Percentiles rank a stretch among this genome's conserved stretches.
These are phyloP conservation scores for Lordiphosa stackelbergi DNA, from an alignment of 1,140 invertebrate genomes.

Conservation along the genomic window DNA sequence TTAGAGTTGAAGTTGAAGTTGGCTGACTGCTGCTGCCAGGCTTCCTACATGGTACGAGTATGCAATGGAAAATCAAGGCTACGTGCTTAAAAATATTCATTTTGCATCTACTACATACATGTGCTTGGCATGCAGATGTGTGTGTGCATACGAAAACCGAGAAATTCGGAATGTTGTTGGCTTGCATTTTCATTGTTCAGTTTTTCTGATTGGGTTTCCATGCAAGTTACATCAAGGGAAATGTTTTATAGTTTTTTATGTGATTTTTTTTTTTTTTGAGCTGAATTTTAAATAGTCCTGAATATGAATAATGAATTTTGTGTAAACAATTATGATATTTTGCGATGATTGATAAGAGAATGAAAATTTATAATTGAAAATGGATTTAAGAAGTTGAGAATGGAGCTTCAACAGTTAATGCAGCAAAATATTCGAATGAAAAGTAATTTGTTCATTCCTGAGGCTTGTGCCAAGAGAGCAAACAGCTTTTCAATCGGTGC, in stretches of 20 bases:
- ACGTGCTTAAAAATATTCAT: constrained; percentile 32
- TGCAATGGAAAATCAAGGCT: constrained; percentile 41
- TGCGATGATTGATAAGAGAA: too few relatives aligned
- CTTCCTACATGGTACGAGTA: constrained; percentile 11
- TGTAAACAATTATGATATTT: too few relatives aligned
- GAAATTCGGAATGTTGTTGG: constrained; percentile 18
- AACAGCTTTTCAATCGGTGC: too few relatives aligned
- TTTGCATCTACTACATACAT: constrained; percentile 1
- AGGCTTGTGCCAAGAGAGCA: too few relatives aligned
- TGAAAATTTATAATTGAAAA: too few relatives aligned
- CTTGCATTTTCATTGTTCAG: constrained; percentile 10
- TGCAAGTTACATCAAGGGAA: constrained; percentile 58
- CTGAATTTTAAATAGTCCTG: background rate
- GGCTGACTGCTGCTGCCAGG: constrained; percentile 2
- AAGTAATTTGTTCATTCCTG: too few relatives aligned
- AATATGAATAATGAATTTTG: too few relatives aligned
- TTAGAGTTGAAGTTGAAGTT: constrained; percentile 1
- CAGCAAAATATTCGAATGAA: too few relatives aligned
- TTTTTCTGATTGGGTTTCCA: constrained; percentile 42
- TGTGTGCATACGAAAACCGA: constrained; percentile 30
- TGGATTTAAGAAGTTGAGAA: too few relatives aligned
- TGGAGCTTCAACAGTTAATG: too few relatives aligned
- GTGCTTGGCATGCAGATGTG: background rate
- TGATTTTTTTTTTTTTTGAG: constrained; percentile 3
- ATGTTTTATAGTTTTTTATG: constrained; percentile 27